A percentile compares a stretch with the other conserved stretches of the same genome.
These are phyloP conservation scores for Cylindroiulus punctatus DNA, from an alignment of 2,888 invertebrate genomes.

Conservation along the genomic window DNA sequence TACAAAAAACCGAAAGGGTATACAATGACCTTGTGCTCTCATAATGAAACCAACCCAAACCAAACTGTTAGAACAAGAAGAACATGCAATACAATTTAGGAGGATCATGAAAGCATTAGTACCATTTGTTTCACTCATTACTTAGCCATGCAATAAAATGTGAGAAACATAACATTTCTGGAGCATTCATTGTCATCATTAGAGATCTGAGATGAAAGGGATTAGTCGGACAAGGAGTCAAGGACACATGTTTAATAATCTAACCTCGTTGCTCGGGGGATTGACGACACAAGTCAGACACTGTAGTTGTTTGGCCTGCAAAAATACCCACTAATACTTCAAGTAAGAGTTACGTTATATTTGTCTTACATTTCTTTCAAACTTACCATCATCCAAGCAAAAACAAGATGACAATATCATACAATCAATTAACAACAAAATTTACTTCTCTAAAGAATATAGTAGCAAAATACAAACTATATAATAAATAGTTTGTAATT, in stretches of 20 bases:
- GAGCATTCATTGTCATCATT: background rate
- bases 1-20: slow-evolving; percentile 62
- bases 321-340: background rate
- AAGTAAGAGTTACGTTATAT: background rate
- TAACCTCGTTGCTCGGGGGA: slow-evolving; percentile 15
- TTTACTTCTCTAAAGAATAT: too few relatives aligned
- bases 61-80: background rate
- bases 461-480: too few relatives aligned
- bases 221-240: background rate
- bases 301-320: background rate
- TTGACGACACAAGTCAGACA: background rate
- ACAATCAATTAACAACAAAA: too few relatives aligned
- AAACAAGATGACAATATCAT: too few relatives aligned
- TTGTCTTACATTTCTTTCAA: background rate
- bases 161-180: background rate
- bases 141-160: too few relatives aligned
- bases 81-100: background rate
- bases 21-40: background rate
- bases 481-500: too few relatives aligned
- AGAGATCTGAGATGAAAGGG: background rate
- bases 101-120: too few relatives aligned
- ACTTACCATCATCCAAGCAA: too few relatives aligned
- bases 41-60: background rate
- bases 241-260: background rate
- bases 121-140: too few relatives aligned